Evolutionary conservation across 2,888 invertebrate genomes (phyloP), one percentile per base, ranked within the genome.

Genomic region (Gonocerus acuteangulatus): DNA sequence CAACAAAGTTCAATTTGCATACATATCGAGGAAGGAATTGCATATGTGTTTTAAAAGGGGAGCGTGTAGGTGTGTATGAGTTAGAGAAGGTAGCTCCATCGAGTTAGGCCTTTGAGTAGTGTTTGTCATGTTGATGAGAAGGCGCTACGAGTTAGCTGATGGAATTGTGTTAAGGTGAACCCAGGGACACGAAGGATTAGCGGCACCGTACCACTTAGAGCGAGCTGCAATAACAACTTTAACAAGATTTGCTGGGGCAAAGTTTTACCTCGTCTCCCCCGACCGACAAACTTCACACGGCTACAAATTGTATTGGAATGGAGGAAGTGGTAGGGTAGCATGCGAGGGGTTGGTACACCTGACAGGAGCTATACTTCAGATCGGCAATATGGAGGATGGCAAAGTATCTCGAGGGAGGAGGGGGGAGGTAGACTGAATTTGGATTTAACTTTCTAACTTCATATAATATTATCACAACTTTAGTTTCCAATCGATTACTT

Each of bases 271-370:
- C 19, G 19, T 21, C 21, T 21, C 42, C 39, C 32, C 32, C 36
- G 18, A 16, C 21, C 19, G 19, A 15, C 54, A 42, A 54, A 54
- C 39, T 42, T 54, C 54, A 39, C 42, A 39, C 42, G 7, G 54
- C 15, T 22, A 39, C 39, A 54, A 54, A 54, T 54, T 54, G 54
- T 42, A 42, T 54, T 54, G 39, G 54, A 51, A 51, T 51, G 32
- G 51, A 51, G 32, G 51, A 34, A 51, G 51, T 51, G 51, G 51
- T 19, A 27, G 18, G 4, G 27, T 27, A 9, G 27, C 4, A 9
- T 4, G 34, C 11, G 11, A 3, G 18, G 18, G 36, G 27, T 27
- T 27, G n/a, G n/a, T n/a, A 27, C 51, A 32, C 51, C 51, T 51
- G 19, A 19, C 32, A 27, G 4, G 27, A 27, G 49, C 32, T 23